A percentile compares a stretch with the other conserved stretches of the same genome.
phyloP scores from a whole-genome alignment of 2,113 vertebrate genomes.

The Eclectus roratus region DNA sequence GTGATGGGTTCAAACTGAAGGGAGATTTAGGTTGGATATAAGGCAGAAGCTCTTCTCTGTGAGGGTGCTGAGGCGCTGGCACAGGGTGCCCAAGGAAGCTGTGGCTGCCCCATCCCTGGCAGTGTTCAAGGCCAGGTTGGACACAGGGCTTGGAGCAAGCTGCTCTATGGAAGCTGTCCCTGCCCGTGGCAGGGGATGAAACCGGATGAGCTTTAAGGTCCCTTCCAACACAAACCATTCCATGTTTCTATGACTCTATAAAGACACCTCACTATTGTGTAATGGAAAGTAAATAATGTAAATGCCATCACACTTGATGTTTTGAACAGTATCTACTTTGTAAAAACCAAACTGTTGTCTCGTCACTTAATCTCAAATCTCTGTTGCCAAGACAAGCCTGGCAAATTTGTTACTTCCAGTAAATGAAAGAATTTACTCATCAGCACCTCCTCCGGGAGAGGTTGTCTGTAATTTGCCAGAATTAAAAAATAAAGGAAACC shows the following conservation, averaged over 20 bases:
- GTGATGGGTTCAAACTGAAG: too few species aligned
- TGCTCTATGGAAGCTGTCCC: background rate
- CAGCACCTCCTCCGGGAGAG: background rate
- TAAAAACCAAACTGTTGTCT: background rate
- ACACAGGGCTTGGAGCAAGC: background rate
- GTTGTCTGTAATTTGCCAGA: background rate
- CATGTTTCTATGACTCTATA: background rate
- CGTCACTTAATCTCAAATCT: background rate
- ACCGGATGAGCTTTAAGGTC: background rate
- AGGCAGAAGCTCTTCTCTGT: too few species aligned
- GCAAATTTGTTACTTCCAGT: background rate
- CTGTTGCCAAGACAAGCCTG: background rate
- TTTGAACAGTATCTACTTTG: background rate
- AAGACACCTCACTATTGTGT: too few species aligned
- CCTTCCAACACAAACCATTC: background rate
- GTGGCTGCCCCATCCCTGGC: too few species aligned
- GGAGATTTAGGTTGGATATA: too few species aligned
- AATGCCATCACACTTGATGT: background rate
- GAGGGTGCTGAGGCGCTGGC: background rate
- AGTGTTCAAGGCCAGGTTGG: too few species aligned
- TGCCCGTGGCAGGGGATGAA: background rate
- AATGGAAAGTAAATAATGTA: background rate
- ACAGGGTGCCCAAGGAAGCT: background rate
- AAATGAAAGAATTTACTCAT: background rate
- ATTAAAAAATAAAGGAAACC: background rate